phyloP scores from a whole-genome alignment of 2,888 invertebrate genomes.

The Lamproptera curius region DNA sequence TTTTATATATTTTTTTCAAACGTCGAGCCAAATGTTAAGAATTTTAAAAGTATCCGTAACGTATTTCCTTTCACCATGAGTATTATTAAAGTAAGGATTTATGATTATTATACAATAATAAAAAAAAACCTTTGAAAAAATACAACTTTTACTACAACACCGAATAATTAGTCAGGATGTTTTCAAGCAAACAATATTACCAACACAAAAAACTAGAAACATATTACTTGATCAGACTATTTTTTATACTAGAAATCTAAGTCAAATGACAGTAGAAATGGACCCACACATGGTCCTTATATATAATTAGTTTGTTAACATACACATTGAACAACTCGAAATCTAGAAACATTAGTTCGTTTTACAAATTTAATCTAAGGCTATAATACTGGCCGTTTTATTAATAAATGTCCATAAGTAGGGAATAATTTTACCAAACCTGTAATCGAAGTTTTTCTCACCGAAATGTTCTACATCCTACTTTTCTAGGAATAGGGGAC shows the following conservation, averaged over 20 bases:
- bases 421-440: background rate
- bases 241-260: background rate
- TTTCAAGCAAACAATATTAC: too few relatives aligned
- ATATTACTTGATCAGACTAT: background rate
- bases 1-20: too few relatives aligned
- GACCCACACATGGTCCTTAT: slow-evolving; percentile 22
- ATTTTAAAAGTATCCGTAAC: too few relatives aligned
- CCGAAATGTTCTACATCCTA: background rate
- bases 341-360: background rate
- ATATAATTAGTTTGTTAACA: background rate
- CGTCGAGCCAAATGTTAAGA: too few relatives aligned
- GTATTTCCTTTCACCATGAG: background rate
- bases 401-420: background rate
- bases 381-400: background rate
- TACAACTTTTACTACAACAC: background rate
- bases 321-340: background rate
- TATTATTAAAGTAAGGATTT: background rate
- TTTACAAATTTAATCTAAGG: background rate
- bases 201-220: too few relatives aligned
- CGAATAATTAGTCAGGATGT: too few relatives aligned
- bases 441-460: background rate
- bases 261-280: slow-evolving; percentile 1
- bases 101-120: background rate
- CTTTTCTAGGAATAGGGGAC: background rate
- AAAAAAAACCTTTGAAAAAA: background rate